These are phyloP conservation scores for Eubucco bourcierii DNA, from an alignment of 2,113 vertebrate species.

Conservation along the genomic window DNA sequence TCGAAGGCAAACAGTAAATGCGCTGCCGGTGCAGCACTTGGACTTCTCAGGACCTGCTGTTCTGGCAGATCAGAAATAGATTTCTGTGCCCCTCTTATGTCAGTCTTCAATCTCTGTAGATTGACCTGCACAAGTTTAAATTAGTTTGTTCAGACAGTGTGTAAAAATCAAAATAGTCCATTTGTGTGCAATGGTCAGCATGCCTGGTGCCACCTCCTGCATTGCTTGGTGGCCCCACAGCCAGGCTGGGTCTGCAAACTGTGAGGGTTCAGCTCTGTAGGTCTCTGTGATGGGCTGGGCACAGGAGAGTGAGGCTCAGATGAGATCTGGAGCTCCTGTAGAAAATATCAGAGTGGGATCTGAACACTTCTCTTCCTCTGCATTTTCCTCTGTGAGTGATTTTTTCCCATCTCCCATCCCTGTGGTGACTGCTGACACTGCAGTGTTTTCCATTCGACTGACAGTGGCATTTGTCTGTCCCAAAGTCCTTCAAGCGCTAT, in stretches of 20 bases:
- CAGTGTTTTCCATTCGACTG: neutral
- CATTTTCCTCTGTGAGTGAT: neutral
- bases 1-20: neutral
- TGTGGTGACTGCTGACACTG: neutral
- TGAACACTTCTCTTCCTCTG: neutral
- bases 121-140: neutral
- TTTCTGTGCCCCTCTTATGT: slow-evolving; percentile 25
- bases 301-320: neutral
- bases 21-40: neutral
- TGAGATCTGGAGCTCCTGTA: neutral
- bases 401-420: neutral
- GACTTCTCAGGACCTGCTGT: slow-evolving; percentile 6
- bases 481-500: neutral
- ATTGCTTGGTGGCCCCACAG: rapidly evolving
- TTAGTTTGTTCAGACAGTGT: neutral
- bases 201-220: rapidly evolving
- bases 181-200: rapidly evolving
- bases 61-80: slow-evolving; percentile 46
- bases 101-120: slow-evolving; percentile 14
- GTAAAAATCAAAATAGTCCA: neutral
- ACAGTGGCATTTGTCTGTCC: neutral
- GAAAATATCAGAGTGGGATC: rapidly evolving
- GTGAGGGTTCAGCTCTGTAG: neutral
- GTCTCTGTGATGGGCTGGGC: neutral
- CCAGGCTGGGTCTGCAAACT: neutral